Base-by-base conservation (phyloP, 2,888 invertebrate species). In the Crioceris asparagi region DNA sequence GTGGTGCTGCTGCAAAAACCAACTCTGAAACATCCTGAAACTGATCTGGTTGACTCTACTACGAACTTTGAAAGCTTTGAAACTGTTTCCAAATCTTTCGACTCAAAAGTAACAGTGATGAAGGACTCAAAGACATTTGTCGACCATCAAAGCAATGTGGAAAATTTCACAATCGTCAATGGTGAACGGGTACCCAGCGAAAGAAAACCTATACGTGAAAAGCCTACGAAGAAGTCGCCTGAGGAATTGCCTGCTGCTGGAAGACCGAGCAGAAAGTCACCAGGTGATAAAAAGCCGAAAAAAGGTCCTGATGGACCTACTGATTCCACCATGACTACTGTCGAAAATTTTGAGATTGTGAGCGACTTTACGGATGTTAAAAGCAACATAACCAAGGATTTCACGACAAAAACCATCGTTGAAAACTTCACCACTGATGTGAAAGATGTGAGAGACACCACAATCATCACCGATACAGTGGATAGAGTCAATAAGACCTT, bases 401-500 rank as follows among this genome's bases (percentile, higher is more conserved):
- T n/a, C n/a, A n/a, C n/a, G n/a, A n/a, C n/a, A n/a, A n/a, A 53
- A 39, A 48, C 48, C 4, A 38, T 46, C 6, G 41, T 39, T 3
- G 43, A 50, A 25, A 47, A 50, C 19, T 41, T 23, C 37, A 39
- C 35, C 15, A 41, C 39, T 16, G 37, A 43, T 35, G 32, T 33
- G 2, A 43, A 37, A n/a, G 47, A 51, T 29, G n/a, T n/a, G n/a
- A n/a, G n/a, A n/a, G n/a, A n/a, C n/a, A n/a, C n/a, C n/a, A n/a
- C n/a, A n/a, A n/a, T n/a, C n/a, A 34, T 41, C 15, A 40, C n/a
- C 12, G 39, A 44, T 16, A 37, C 39, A 16, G 49, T 51, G 5
- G 49, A 72, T 67, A 43, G 67, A 66, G 45, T 71, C 12, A 44
- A 69, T 52, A 72, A 72, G 26, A 67, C 71, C 5, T 68, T 70